phyloP scores from a whole-genome alignment of 2,797 vertebrate species.

The Clamator glandarius region DNA sequence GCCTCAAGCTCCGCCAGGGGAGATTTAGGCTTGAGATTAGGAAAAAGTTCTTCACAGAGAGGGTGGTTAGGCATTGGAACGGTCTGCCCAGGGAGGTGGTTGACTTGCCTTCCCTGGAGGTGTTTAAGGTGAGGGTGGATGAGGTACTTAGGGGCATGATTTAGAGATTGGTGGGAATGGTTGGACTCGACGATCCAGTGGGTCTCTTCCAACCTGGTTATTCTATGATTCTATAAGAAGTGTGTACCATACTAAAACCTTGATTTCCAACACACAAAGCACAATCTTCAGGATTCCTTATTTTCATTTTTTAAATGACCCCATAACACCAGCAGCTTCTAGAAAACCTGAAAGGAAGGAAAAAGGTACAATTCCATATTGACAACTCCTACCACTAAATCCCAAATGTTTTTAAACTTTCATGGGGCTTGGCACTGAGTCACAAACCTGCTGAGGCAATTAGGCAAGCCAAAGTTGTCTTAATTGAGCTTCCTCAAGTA shows the following conservation, averaged over 20 bases:
- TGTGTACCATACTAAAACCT: neutral
- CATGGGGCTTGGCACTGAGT: slow-evolving; percentile 45
- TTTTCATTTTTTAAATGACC: neutral
- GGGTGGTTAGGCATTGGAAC: no score
- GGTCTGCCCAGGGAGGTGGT: no score
- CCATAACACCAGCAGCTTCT: neutral
- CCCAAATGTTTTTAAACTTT: slow-evolving; percentile 57
- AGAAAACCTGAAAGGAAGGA: neutral
- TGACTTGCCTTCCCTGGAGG: no score
- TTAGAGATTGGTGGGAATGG: no score
- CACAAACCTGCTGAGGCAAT: slow-evolving; percentile 59
- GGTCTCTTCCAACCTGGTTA: no score
- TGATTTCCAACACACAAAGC: neutral
- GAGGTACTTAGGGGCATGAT: no score
- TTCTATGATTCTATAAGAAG: neutral
- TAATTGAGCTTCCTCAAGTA: slow-evolving; percentile 46
- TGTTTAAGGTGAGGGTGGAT: no score
- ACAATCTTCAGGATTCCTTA: neutral
- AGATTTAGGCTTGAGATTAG: no score
- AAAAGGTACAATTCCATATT: neutral
- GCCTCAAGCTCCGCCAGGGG: no score
- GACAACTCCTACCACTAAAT: slow-evolving; percentile 4
- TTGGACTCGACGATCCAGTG: no score
- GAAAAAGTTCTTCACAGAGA: no score
- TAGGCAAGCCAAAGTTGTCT: slow-evolving; percentile 56